Base-by-base conservation (phyloP, 2,797 vertebrate genomes). In the Coregonus suidteri region DNA sequence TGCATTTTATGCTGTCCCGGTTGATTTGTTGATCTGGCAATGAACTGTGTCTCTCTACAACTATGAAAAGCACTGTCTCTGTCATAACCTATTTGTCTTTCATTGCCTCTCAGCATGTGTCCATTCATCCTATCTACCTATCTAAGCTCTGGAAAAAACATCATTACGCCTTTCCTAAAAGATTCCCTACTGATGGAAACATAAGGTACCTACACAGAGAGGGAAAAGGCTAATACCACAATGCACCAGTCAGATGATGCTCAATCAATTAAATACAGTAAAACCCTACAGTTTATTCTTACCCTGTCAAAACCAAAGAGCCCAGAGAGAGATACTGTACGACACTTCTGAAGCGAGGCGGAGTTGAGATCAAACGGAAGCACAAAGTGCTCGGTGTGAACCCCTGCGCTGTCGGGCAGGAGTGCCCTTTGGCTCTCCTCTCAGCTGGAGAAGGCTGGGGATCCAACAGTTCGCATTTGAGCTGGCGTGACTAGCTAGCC, bases 351-450 rank as follows among this genome's bases (percentile, higher is more conserved):
- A 77, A 62, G 15, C 13, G 30, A 37, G 35, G 18, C 51, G 62
- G 76, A 70, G 51, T n/a, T 69, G 71, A 65, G 71, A 64, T 75
- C 81, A 85, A 85, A 79, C 79, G 71, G 78, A 51, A 64, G 81
- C 80, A 70, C 70, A 41, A 54, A 67, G 79, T 6, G 54, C 37
- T 79, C 7, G 1, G 71, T 53, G 76, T 78, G 47, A 69, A 78
- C 53, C 30, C 77, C 76, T 53, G 67, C 59, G 64, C 75, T 77
- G 41, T 41, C 41, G 41, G 41, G 41, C 41, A 7, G 41, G 41
- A 41, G 41, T 6, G 37, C 41, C 41, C 41, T 41, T 4, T 68
- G 66, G 81, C 52, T 77, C 75, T 81, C 73, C 73, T 72, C 75
- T 81, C 81, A 75, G 59, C 41, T 4, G 73, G 30, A 74, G 79